phyloP scores from a whole-genome alignment of 2,888 invertebrate genomes.

The Morpho deidamia region DNA sequence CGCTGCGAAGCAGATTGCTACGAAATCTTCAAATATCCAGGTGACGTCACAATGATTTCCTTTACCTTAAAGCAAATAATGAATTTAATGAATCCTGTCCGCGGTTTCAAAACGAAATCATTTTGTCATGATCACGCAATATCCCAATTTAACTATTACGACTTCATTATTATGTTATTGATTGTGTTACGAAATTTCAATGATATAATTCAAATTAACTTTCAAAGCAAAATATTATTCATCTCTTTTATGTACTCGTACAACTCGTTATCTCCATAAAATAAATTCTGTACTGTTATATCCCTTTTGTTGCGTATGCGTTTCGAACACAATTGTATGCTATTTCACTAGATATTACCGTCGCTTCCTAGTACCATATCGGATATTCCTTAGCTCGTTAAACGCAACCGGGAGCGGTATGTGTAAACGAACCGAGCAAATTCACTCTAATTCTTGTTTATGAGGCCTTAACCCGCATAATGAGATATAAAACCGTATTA shows the following conservation, averaged over 20 bases:
- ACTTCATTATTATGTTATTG: too few relatives aligned
- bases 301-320: constrained; percentile 25
- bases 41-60: too few relatives aligned
- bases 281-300: constrained; percentile 22
- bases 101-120: too few relatives aligned
- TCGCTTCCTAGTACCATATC: constrained; percentile 62
- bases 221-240: constrained; percentile 5
- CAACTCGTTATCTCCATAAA: constrained; percentile 19
- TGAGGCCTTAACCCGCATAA: constrained; percentile 43
- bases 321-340: constrained; percentile 50
- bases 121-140: too few relatives aligned
- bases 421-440: constrained; percentile 71
- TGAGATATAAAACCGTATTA: constrained; percentile 40
- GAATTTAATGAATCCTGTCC: too few relatives aligned
- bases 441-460: constrained; percentile 75
- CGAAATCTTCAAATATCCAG: too few relatives aligned
- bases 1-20: too few relatives aligned
- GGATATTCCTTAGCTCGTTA: constrained; percentile 61
- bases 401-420: constrained; percentile 62
- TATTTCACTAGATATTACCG: constrained; percentile 59
- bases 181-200: too few relatives aligned
- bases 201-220: not conserved
- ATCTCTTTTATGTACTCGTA: constrained; percentile 1
- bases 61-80: too few relatives aligned
- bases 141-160: too few relatives aligned